Conservation (phyloP, 2,113 vertebrate genomes). For the Ahaetulla prasina region DNA sequence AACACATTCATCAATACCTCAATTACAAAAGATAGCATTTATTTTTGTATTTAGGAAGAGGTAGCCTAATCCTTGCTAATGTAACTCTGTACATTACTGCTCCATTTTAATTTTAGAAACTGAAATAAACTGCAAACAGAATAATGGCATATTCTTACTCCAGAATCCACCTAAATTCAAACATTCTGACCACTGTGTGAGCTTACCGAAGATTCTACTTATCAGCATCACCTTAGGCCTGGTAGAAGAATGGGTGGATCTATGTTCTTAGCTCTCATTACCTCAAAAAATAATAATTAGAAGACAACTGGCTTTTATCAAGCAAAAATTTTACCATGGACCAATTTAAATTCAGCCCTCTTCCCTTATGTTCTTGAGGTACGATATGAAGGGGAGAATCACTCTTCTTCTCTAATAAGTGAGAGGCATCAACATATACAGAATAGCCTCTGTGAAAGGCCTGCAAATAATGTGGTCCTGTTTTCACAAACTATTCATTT, state of each 20-base stretch:
- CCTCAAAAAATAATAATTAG: background rate
- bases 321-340: background rate
- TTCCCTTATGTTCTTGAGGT: background rate
- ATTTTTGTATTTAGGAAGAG: background rate
- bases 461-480: background rate
- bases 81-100: background rate
- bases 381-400: background rate
- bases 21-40: background rate
- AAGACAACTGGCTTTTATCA: background rate
- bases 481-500: background rate
- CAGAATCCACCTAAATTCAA: background rate
- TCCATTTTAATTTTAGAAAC: background rate
- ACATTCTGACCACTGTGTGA: background rate
- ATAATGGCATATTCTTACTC: background rate
- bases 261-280: background rate
- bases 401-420: background rate
- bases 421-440: background rate
- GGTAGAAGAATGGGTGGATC: background rate
- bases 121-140: background rate
- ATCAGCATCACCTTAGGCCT: background rate
- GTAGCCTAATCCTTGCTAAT: background rate
- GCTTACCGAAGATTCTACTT: background rate
- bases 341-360: background rate
- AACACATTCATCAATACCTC: slow-evolving; percentile 20
- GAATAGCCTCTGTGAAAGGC: background rate